Base-by-base conservation (phyloP, 2,888 invertebrate species). In the Xanthorhoe designata region DNA sequence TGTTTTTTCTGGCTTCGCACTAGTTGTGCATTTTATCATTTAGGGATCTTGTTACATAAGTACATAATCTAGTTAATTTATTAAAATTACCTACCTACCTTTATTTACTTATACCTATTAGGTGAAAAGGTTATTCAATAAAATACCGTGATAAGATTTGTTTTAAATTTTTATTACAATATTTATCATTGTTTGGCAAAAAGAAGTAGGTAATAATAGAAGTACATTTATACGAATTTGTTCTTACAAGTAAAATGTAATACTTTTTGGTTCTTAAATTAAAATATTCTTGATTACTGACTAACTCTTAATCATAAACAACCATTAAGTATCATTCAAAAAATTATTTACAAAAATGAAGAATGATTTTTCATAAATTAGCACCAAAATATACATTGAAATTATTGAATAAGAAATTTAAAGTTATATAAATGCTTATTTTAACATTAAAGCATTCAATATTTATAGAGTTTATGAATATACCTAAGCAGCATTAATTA, bases 221-320 rank as follows among this genome's bases (percentile, higher is more conserved):
- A 24, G 24, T 24, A 24, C 24, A 54, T 69, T 77, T 79, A 72
- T 82, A 86, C 82, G 82, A 79, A 76, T 83, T 80, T 78, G 77
- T 75, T 74, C 72, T 79, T 78, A 79, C 70, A 74, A 71, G 79
- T 79, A 80, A 75, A 77, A 80, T 79, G 84, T 90, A 92, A 92
- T 91, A 92, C 91, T 92, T 92, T 92, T 92, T 91, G 92, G 92
- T 90, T 89, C 87, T 85, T 90, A 89, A 61, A 58, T 68, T 64
- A 72, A 79, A 79, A 79, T 83, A 61, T 68, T 59, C 60, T 79
- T 78, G 78, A 77, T 77, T 78, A 78, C 66, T 72, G 71, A 78
- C 75, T 82, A 78, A 76, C 64, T 76, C 70, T 24, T 77, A 64
- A 61, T 57, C 9, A 53, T 73, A 66, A 55, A 68, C 69, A 73